Conservation (phyloP, 2,797 vertebrate species). For the Pseudomugil gertrudae region DNA sequence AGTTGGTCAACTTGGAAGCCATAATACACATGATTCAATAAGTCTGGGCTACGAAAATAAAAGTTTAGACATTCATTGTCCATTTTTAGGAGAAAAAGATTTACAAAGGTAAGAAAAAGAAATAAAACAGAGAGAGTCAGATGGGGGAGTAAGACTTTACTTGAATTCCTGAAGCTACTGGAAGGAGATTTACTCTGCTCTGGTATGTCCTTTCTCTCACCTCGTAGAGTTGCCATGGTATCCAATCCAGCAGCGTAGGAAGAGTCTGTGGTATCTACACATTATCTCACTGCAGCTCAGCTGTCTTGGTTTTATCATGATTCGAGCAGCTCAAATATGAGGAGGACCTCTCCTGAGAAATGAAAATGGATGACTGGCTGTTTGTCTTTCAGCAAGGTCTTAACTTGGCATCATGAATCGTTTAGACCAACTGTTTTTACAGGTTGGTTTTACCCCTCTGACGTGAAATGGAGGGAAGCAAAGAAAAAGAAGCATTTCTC, state of each 20-base stretch:
- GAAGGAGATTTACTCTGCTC: conserved; percentile 67
- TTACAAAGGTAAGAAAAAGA: conserved; percentile 38
- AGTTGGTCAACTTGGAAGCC: conserved; percentile 32
- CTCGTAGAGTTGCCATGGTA: conserved; percentile 64
- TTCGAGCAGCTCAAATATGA: conserved; percentile 39
- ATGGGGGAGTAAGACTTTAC: conserved; percentile 58
- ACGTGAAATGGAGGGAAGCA: conserved; percentile 21
- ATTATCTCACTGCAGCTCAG: conserved; percentile 35
- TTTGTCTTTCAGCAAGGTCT: conserved; percentile 58
- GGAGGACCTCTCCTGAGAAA: conserved; percentile 49
- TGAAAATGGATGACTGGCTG: conserved; percentile 45
- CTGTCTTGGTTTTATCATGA: conserved; percentile 60
- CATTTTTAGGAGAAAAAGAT: conserved; percentile 33
- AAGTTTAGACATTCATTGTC: conserved; percentile 19
- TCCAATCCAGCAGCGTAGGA: conserved; percentile 58
- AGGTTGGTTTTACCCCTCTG: conserved; percentile 53
- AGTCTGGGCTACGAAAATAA: conserved; percentile 19
- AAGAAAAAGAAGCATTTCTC: conserved; percentile 38
- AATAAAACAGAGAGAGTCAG: conserved; percentile 3
- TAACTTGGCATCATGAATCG: conserved; percentile 44
- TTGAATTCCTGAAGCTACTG: conserved; percentile 70
- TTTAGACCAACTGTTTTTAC: conserved; percentile 60
- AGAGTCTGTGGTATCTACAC: conserved; percentile 37
- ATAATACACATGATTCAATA: conserved; percentile 55
- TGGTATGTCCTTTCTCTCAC: conserved; percentile 73